Evolutionary conservation across 2,888 invertebrate species (phyloP).

Genomic region (Leptinotarsa rubiginosa): DNA sequence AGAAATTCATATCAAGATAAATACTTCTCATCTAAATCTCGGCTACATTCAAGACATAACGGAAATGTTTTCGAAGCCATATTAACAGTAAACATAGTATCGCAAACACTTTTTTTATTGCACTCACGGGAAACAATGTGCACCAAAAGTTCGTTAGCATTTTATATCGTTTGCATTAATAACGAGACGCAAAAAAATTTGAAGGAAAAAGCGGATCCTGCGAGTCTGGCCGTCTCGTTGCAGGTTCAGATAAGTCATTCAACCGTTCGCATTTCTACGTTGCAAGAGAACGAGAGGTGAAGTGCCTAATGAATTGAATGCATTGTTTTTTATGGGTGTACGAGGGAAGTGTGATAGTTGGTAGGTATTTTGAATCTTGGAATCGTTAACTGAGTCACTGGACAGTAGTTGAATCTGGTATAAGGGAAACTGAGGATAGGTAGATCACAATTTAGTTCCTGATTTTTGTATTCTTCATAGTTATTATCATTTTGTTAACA

Average conservation of each 20-base stretch:
- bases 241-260: conserved; percentile 40
- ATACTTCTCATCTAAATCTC: neutral
- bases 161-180: conserved; percentile 34
- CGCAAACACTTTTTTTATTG: neutral
- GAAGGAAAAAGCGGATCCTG: conserved; percentile 30
- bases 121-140: conserved; percentile 13
- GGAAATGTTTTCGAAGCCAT: neutral
- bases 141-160: conserved; percentile 33
- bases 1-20: too few species aligned
- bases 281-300: conserved; percentile 21
- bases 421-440: too few species aligned
- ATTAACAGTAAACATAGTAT: neutral
- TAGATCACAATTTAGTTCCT: too few species aligned
- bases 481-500: too few species aligned
- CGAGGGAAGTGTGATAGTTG: conserved; percentile 9
- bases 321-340: neutral
- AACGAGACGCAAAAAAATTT: conserved; percentile 28
- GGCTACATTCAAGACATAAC: neutral
- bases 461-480: too few species aligned
- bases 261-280: conserved; percentile 37
- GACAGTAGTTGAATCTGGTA: too few species aligned
- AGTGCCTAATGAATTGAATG: neutral
- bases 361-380: neutral
- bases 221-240: conserved; percentile 36
- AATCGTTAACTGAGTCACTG: too few species aligned